A percentile compares a stretch with the other conserved stretches of the same genome.
Conservation (phyloP, 2,888 invertebrate species). For the Macaria liturata region DNA sequence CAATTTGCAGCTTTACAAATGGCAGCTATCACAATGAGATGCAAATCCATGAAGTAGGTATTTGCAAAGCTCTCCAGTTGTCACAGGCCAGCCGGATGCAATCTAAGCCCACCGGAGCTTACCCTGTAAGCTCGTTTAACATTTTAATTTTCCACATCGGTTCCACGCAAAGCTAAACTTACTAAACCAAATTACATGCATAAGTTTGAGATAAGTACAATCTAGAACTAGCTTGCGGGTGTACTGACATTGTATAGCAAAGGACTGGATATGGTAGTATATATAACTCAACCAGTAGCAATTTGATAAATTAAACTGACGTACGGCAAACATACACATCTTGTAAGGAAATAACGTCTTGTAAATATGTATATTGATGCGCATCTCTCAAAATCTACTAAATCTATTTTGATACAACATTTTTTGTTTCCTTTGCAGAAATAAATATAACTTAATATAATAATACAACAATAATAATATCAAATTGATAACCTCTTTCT, state of each 20-base stretch:
- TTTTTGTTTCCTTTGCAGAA: too few species aligned
- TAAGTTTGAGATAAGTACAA: slow-evolving; percentile 9
- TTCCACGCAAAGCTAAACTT: slow-evolving; percentile 4
- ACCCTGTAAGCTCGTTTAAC: slow-evolving; percentile 16
- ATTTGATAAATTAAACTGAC: too few species aligned
- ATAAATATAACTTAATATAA: too few species aligned
- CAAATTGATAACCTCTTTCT: too few species aligned
- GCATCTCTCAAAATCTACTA: too few species aligned
- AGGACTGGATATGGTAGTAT: too few species aligned
- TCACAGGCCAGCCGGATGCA: slow-evolving; percentile 10
- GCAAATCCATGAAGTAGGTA: slow-evolving; percentile 11
- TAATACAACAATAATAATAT: too few species aligned
- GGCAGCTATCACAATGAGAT: slow-evolving; percentile 11
- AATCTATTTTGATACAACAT: too few species aligned
- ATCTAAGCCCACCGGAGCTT: slow-evolving; percentile 12
- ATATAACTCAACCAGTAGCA: too few species aligned
- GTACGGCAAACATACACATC: too few species aligned
- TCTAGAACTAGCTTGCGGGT: slow-evolving; percentile 1
- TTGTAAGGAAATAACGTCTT: too few species aligned
- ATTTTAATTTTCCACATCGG: slow-evolving; percentile 14
- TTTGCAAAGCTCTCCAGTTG: slow-evolving; percentile 13
- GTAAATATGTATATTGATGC: too few species aligned
- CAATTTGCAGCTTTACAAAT: slow-evolving; percentile 6
- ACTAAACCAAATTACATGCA: slow-evolving; percentile 8
- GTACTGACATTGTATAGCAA: not conserved